Base-by-base conservation (phyloP, 2,888 invertebrate genomes). In the Tortrix viridana region DNA sequence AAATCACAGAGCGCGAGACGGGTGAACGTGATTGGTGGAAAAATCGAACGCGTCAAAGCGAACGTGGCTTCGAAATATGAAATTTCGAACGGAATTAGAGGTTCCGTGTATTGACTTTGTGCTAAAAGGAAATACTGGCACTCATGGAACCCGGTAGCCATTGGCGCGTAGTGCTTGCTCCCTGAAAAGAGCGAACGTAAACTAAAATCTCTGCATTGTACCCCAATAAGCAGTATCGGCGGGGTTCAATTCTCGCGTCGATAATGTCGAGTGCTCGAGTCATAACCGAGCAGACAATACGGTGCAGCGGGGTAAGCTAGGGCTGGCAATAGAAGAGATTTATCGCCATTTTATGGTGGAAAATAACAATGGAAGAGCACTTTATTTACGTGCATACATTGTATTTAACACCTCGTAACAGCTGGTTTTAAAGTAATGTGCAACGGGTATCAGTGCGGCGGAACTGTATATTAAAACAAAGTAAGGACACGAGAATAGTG, bases 251-350 rank as follows among this genome's bases (percentile, higher is more conserved):
- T 44, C 58, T 59, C 50, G 38, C 44, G 41, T 49, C 43, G 58
- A 59, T 50, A 59, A 59, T 50, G 23, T 59, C 58, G 58, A 59
- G 50, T 43, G 58, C 50, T 44, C 38, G 57, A 49, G 49, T 58
- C 57, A 58, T 50, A 50, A 49, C 57, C 49, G 38, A 37, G 41
- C 58, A 50, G 49, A 58, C 49, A 49, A 50, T 58, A 58, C 58
- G 48, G 23, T 20, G 58, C 44, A 55, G 23, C 43, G 26, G 38
- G 43, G 18, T 22, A 14, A 23, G 23, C 43, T 48, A 57, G 58
- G 58, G 58, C 43, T 58, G 58, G n/a, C 58, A 57, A 14, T 44
- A 20, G 6, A 5, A 7, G 14, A 58, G 49, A 41, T 57, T 57
- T 57, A 38, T 38, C n/a, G 38, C 20, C 18, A 12, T 38, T 52